Base-by-base conservation (phyloP, 2,888 invertebrate genomes). In the Chaitophorus viminalis region DNA sequence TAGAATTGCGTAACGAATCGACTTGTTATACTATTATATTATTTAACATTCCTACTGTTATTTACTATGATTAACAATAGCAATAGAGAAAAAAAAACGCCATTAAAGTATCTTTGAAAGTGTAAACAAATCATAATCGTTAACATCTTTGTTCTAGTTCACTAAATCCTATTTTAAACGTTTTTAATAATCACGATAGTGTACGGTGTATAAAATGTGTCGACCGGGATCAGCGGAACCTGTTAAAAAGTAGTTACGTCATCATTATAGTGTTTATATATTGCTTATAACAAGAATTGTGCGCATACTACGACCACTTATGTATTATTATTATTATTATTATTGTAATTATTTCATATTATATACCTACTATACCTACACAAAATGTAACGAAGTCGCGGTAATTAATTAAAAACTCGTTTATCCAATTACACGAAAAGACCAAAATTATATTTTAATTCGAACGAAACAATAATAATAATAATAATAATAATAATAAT, bases 321-420 rank as follows among this genome's bases (percentile, higher is more conserved):
- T 68, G n/a, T n/a, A 65, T 65, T 65, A 65, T 65, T 65, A 65
- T 8, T 65, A 65, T n/a, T n/a, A 36, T n/a, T 8, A 29, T 29
- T 68, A 29, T 68, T 68, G 14, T 68, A 29, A 76, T 76, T 76
- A 46, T 46, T 46, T 46, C 46, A 11, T 46, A 46, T 46, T 46
- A 46, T 46, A 14, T 46, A 46, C 14, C 1, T 14, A n/a, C n/a
- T n/a, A n/a, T 3, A 1, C 11, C 14, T 11, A 46, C 46, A 39
- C 8, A n/a, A 76, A n/a, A 77, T 68, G 70, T 65, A 33, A 31
- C 70, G 46, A 65, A 70, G 25, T 36, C 21, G 52, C 52, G 54
- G 81, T 60, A 33, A 87, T 87, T 87, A 87, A 81, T 87, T 87
- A 87, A 87, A 87, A 87, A 87, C 87, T 81, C 87, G 87, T 87